Conservation (phyloP, 2,888 invertebrate genomes). For the Alcis repandata region DNA sequence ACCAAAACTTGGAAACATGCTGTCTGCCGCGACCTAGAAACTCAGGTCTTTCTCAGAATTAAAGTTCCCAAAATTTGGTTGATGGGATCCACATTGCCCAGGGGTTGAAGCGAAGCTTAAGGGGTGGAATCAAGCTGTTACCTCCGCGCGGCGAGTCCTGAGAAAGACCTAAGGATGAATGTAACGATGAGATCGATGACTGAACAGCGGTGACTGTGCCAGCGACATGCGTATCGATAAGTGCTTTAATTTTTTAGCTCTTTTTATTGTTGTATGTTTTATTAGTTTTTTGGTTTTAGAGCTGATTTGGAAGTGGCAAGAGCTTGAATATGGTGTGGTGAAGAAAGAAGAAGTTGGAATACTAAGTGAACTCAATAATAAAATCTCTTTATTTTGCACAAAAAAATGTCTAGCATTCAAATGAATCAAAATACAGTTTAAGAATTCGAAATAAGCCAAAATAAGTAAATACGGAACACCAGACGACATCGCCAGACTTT, state of each 20-base stretch:
- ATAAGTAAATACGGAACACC: background rate
- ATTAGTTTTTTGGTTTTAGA: constrained; percentile 33
- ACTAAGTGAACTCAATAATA: background rate
- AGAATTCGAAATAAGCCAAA: background rate
- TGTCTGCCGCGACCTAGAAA: constrained; percentile 84
- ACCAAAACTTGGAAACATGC: constrained; percentile 87
- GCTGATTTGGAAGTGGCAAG: constrained; percentile 41
- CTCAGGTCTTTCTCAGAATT: constrained; percentile 85
- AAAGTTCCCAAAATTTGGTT: constrained; percentile 83
- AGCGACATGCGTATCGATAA: constrained; percentile 76
- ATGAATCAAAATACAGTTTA: background rate
- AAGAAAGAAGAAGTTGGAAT: too few species aligned
- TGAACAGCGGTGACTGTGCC: constrained; percentile 73
- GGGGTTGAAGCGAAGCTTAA: constrained; percentile 79
- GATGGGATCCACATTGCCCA: constrained; percentile 73
- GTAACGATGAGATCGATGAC: constrained; percentile 81
- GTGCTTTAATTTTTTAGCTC: constrained; percentile 59
- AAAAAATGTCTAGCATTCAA: background rate
- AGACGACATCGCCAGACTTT: too few species aligned
- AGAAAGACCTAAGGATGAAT: constrained; percentile 87
- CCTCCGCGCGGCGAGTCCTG: constrained; percentile 83
- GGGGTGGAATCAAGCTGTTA: constrained; percentile 79
- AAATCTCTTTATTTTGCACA: background rate
- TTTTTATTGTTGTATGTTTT: constrained; percentile 30
- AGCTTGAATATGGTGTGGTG: constrained; percentile 31